Conservation (phyloP, 1,140 invertebrate genomes). For the Oppia nitens region DNA sequence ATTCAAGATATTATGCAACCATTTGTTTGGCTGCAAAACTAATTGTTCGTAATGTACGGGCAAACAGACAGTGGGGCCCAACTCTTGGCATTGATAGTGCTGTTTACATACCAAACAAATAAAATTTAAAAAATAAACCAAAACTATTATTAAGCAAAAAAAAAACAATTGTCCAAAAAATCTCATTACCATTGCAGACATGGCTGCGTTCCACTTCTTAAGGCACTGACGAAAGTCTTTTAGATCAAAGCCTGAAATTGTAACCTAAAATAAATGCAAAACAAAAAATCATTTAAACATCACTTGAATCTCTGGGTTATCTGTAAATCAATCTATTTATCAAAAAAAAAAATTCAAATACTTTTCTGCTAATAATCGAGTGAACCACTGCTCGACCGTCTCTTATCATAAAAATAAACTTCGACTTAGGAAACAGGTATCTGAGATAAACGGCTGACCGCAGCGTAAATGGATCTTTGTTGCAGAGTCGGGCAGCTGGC, state of each 20-base stretch:
- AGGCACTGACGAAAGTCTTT: conserved; percentile 80
- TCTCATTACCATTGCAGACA: conserved; percentile 54
- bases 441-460: conserved; percentile 71
- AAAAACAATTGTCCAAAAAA: not conserved
- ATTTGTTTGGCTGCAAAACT: conserved; percentile 73
- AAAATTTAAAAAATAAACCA: conserved; percentile 1
- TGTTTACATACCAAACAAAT: not conserved
- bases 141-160: not conserved
- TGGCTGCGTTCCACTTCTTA: conserved; percentile 88
- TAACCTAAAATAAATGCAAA: conserved; percentile 49
- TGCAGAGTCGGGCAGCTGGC: conserved; percentile 72
- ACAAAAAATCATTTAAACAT: not conserved
- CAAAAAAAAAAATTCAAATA: no score
- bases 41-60: conserved; percentile 91
- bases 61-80: conserved; percentile 61
- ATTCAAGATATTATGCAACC: conserved; percentile 71
- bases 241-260: conserved; percentile 93
- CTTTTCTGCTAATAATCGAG: conserved; percentile 89
- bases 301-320: no score
- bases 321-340: no score
- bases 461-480: conserved; percentile 94
- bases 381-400: conserved; percentile 95
- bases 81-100: conserved; percentile 71
- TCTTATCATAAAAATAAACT: conserved; percentile 94
- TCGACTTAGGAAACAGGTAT: conserved; percentile 49